These are phyloP conservation scores for Acleris holmiana DNA, from an alignment of 2,888 invertebrate genomes.

Conservation along the genomic window DNA sequence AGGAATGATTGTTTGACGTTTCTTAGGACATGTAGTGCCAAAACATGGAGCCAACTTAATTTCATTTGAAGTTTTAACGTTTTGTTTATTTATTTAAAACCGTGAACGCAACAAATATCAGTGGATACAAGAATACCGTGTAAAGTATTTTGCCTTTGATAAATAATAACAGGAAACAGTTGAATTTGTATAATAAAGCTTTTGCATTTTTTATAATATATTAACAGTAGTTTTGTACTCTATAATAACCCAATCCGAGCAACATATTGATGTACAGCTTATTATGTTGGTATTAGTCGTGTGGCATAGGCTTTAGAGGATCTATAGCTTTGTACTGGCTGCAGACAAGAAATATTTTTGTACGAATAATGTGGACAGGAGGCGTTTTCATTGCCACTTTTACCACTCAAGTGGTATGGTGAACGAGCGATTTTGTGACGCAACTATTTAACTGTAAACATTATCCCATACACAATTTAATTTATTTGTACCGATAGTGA, in stretches of 20 bases:
- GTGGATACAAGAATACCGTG: too few relatives aligned
- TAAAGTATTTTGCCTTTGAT: too few relatives aligned
- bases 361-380: slow-evolving; percentile 14
- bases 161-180: not conserved
- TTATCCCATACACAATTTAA: too few relatives aligned
- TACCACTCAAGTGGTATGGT: too few relatives aligned
- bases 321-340: slow-evolving; percentile 19
- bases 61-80: not conserved
- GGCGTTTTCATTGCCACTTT: not conserved
- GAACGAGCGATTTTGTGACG: too few relatives aligned
- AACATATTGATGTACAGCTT: slow-evolving; percentile 1
- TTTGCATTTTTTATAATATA: slow-evolving; percentile 20
- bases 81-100: too few relatives aligned
- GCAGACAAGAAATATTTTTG: slow-evolving; percentile 31
- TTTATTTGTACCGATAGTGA: too few relatives aligned
- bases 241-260: not conserved
- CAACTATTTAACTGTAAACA: too few relatives aligned
- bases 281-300: slow-evolving; percentile 1
- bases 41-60: not conserved
- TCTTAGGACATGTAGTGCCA: slow-evolving; percentile 9
- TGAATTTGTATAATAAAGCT: not conserved
- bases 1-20: not conserved
- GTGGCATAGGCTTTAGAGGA: not conserved
- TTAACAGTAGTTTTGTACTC: slow-evolving; percentile 13
- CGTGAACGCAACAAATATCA: too few relatives aligned